Conservation (phyloP, 2,888 invertebrate species). For the Zaprionus bogoriensis region DNA sequence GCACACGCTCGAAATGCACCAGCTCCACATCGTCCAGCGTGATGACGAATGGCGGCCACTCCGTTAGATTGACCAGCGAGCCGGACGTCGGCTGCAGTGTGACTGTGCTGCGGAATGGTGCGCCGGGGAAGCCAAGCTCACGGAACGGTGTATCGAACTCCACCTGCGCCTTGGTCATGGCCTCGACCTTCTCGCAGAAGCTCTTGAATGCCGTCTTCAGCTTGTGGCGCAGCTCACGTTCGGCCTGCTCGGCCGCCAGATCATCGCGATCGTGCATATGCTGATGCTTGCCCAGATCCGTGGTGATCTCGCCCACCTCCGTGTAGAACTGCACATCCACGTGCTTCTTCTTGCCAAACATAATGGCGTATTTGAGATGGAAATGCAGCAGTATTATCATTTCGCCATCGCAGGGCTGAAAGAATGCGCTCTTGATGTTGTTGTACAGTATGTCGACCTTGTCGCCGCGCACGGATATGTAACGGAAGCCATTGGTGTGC, state of each 20-base stretch:
- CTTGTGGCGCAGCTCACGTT: constrained; percentile 97
- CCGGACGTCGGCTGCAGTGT: constrained; percentile 98
- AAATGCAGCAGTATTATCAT: constrained; percentile 99
- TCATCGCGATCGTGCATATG: constrained; percentile 99
- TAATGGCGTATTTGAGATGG: constrained; percentile 98
- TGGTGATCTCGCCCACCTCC: constrained; percentile 99
- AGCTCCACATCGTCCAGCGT: constrained; percentile 98
- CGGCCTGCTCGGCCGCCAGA: constrained; percentile 98
- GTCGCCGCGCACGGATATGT: constrained; percentile 99
- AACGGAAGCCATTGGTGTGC: constrained; percentile 97
- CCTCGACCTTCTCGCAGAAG: constrained; percentile 98
- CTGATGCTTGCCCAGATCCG: constrained; percentile 99
- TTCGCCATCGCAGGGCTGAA: constrained; percentile 99
- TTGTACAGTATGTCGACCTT: constrained; percentile 99
- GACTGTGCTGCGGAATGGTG: constrained; percentile 97
- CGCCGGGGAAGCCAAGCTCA: constrained; percentile 98
- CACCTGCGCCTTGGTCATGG: constrained; percentile 97
- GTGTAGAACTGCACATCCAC: constrained; percentile 99
- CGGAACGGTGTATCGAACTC: constrained; percentile 99
- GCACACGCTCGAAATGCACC: constrained; percentile 99
- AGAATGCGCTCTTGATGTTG: constrained; percentile 99
- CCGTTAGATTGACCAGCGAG: constrained; percentile 97
- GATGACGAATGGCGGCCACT: constrained; percentile 99
- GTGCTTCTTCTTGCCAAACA: constrained; percentile 99
- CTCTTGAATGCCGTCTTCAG: constrained; percentile 98